phyloP scores from a whole-genome alignment of 2,888 invertebrate species.

The Noctua janthe region DNA sequence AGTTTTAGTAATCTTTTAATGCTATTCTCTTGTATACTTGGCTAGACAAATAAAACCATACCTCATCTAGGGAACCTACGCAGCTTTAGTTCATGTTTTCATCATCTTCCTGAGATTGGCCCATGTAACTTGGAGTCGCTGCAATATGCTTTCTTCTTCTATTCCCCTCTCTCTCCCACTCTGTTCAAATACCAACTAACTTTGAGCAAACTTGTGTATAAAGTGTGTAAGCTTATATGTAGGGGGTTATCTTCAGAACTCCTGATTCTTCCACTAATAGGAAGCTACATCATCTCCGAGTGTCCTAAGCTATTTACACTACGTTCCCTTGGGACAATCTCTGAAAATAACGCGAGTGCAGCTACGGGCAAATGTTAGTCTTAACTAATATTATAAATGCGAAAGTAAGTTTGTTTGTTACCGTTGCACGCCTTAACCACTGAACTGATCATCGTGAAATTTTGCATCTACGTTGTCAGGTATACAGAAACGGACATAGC shows the following conservation, averaged over 20 bases:
- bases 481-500: too few species aligned
- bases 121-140: not conserved
- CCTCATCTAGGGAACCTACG: not conserved
- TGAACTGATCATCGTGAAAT: too few species aligned
- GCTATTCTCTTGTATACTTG: not conserved
- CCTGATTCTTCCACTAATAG: not conserved
- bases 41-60: not conserved
- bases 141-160: not conserved
- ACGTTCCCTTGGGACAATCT: not conserved
- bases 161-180: not conserved
- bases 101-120: not conserved
- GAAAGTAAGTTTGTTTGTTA: too few species aligned
- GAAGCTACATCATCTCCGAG: not conserved
- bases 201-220: too few species aligned
- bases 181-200: not conserved
- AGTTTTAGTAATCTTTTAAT: not conserved
- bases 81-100: not conserved
- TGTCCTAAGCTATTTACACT: not conserved
- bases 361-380: not conserved
- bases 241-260: not conserved
- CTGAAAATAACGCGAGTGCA: not conserved
- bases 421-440: too few species aligned
- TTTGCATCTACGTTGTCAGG: too few species aligned
- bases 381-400: too few species aligned
- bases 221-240: not conserved